Conservation (phyloP, 2,888 invertebrate genomes). For the Erannis defoliaria region DNA sequence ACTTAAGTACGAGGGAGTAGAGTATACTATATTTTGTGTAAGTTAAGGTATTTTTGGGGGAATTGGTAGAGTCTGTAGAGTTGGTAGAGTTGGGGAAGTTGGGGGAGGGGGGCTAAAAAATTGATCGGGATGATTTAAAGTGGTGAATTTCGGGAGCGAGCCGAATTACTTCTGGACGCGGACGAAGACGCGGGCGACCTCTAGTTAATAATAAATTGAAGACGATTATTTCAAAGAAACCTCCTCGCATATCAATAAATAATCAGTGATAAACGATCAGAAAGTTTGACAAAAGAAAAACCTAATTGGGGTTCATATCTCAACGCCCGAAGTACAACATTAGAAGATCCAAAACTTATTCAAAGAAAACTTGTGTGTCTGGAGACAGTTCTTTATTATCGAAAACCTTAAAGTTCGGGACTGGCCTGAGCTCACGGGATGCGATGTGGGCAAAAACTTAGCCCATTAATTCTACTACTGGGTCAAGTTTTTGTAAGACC, state of each 20-base stretch:
- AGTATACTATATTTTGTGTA: too few species aligned
- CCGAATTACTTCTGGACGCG: too few species aligned
- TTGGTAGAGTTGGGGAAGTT: too few species aligned
- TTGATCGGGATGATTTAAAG: too few species aligned
- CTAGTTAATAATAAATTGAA: too few species aligned
- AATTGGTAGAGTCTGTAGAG: too few species aligned
- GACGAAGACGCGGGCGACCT: too few species aligned
- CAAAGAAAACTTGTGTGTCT: conserved; percentile 34
- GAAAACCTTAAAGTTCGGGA: conserved; percentile 25
- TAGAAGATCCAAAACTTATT: conserved; percentile 21
- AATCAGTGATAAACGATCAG: conserved; percentile 21
- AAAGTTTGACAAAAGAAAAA: conserved; percentile 24
- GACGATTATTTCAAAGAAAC: conserved; percentile 5
- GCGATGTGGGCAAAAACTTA: conserved; percentile 13
- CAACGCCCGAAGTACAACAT: conserved; percentile 19
- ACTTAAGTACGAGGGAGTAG: too few species aligned
- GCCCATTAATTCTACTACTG: conserved; percentile 13
- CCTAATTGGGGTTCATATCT: conserved; percentile 31
- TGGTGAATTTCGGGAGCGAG: too few species aligned
- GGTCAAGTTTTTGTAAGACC: conserved; percentile 2
- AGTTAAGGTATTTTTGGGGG: too few species aligned
- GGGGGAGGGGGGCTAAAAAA: too few species aligned
- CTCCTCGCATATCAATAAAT: conserved; percentile 3
- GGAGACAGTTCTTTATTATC: conserved; percentile 35
- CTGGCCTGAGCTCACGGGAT: conserved; percentile 1